phyloP scores from a whole-genome alignment of 2,888 invertebrate species.

The Nudaria mundana region DNA sequence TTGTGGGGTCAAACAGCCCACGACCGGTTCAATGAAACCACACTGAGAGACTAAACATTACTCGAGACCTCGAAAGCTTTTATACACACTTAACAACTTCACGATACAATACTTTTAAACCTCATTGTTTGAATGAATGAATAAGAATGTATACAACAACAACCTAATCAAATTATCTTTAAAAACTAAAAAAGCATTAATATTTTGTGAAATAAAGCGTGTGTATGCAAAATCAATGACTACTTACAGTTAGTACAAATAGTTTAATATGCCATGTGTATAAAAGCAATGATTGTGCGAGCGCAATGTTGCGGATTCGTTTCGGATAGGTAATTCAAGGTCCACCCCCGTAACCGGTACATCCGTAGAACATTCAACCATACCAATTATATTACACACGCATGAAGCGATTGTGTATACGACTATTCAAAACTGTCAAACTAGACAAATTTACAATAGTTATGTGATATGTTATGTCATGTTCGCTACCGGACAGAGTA shows the following conservation, averaged over 20 bases:
- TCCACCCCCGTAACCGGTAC: slow-evolving; percentile 55
- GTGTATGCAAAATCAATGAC: slow-evolving; percentile 9
- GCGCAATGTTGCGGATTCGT: slow-evolving; percentile 58
- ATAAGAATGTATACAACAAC: too few species aligned
- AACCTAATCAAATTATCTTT: too few species aligned
- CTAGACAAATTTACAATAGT: background rate
- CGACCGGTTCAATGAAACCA: slow-evolving; percentile 64
- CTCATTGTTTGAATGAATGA: too few species aligned
- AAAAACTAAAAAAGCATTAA: too few species aligned
- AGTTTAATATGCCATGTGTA: slow-evolving; percentile 43
- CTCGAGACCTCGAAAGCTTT: slow-evolving; percentile 62
- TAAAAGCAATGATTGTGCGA: slow-evolving; percentile 36
- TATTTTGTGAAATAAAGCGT: background rate
- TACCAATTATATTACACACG: slow-evolving; percentile 32
- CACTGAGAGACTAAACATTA: slow-evolving; percentile 69
- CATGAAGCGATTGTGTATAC: slow-evolving; percentile 12
- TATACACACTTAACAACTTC: slow-evolving; percentile 62
- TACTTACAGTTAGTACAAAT: too few species aligned
- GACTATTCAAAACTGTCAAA: slow-evolving; percentile 12
- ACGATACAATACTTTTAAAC: slow-evolving; percentile 28
- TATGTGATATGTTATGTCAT: slow-evolving; percentile 2
- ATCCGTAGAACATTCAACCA: slow-evolving; percentile 59
- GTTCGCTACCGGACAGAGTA: slow-evolving; percentile 8
- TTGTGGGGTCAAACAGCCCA: slow-evolving; percentile 42
- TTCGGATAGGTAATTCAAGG: slow-evolving; percentile 67